A percentile compares a stretch with the other conserved stretches of the same genome.
Evolutionary conservation across 2,888 invertebrate genomes (phyloP).

Genomic region (Dicycla oo): DNA sequence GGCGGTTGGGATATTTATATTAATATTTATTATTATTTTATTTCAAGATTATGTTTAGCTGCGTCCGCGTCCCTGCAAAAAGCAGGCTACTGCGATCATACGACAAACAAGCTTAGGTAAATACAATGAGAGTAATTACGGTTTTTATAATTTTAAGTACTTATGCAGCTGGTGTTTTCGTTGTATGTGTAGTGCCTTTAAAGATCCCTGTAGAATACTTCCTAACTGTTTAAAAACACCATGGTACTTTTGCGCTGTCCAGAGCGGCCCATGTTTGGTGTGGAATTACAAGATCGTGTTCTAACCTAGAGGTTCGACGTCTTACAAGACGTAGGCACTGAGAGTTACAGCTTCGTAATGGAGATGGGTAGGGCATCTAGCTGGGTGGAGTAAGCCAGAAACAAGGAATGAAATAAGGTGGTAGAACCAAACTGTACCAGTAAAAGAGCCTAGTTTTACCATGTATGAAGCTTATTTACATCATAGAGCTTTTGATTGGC

Average conservation of each 20-base stretch:
- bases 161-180: not conserved
- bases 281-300: conserved; percentile 47
- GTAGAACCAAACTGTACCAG: too few relatives aligned
- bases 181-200: not conserved
- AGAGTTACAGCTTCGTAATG: too few relatives aligned
- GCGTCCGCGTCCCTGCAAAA: not conserved
- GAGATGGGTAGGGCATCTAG: too few relatives aligned
- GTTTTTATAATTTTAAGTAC: not conserved
- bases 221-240: not conserved
- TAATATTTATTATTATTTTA: not conserved
- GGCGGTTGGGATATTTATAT: too few relatives aligned
- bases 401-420: too few relatives aligned
- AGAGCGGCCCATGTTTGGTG: not conserved
- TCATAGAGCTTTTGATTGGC: too few relatives aligned
- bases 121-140: not conserved
- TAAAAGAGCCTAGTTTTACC: too few relatives aligned
- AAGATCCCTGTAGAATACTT: not conserved
- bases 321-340: conserved; percentile 14
- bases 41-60: not conserved
- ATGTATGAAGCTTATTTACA: too few relatives aligned
- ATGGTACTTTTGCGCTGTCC: too few relatives aligned
- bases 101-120: not conserved
- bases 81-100: not conserved
- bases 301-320: conserved; percentile 1
- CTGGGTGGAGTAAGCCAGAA: too few relatives aligned